A percentile compares a stretch with the other conserved stretches of the same genome.
These are phyloP conservation scores for Agriotes lineatus DNA, from an alignment of 2,888 invertebrate genomes.

Conservation along the genomic window DNA sequence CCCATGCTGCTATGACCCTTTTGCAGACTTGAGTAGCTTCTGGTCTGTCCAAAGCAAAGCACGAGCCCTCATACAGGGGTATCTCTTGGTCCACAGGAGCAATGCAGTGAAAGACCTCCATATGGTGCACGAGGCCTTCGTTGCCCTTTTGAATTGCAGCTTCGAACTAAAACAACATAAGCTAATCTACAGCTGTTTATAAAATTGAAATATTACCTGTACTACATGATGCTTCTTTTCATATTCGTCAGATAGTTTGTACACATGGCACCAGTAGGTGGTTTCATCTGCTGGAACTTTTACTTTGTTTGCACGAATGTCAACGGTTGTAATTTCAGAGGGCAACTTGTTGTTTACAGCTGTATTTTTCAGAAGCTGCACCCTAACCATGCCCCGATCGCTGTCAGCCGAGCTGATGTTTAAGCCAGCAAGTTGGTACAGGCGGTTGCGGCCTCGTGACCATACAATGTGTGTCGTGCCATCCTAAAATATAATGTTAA, in stretches of 20 bases:
- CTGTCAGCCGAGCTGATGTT: slow-evolving; percentile 69
- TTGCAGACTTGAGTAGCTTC: slow-evolving; percentile 82
- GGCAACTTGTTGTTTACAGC: slow-evolving; percentile 62
- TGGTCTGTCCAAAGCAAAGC: slow-evolving; percentile 81
- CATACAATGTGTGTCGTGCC: slow-evolving; percentile 91
- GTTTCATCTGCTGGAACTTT: slow-evolving; percentile 88
- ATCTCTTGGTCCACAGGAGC: slow-evolving; percentile 75
- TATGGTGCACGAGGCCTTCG: slow-evolving; percentile 94
- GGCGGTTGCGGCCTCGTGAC: slow-evolving; percentile 81
- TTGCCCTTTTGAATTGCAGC: slow-evolving; percentile 84
- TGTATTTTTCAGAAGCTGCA: slow-evolving; percentile 75
- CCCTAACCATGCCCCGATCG: slow-evolving; percentile 81
- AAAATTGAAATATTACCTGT: too few relatives aligned
- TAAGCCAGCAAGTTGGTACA: slow-evolving; percentile 77
- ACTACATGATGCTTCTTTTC: slow-evolving; percentile 83
- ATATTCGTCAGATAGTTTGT: slow-evolving; percentile 80
- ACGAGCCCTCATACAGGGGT: slow-evolving; percentile 88
- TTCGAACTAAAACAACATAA: slow-evolving; percentile 84
- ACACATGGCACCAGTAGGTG: slow-evolving; percentile 96
- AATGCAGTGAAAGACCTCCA: slow-evolving; percentile 98
- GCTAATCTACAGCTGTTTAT: too few relatives aligned
- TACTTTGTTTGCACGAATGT: slow-evolving; percentile 74
- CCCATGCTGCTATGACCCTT: slow-evolving; percentile 95
- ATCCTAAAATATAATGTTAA: too few relatives aligned
- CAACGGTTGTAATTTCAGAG: slow-evolving; percentile 70